These are phyloP conservation scores for Micronycteris hirsuta DNA, from an alignment of 2,113 vertebrate genomes.

Conservation along the genomic window DNA sequence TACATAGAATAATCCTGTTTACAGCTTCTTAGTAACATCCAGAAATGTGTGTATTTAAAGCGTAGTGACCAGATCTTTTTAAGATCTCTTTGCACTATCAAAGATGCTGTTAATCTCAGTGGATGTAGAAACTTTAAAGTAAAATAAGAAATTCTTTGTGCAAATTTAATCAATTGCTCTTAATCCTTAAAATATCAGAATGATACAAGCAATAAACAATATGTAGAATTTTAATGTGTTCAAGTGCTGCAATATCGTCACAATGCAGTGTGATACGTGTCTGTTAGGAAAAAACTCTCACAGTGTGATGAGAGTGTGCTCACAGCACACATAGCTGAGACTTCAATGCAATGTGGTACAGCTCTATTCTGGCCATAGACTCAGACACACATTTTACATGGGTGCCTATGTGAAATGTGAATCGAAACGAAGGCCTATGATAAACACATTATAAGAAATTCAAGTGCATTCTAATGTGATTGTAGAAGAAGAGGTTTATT, in stretches of 20 bases:
- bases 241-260: neutral
- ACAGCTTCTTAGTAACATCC: neutral
- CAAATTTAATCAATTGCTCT: neutral
- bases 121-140: neutral
- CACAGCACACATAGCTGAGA: neutral
- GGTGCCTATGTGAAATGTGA: neutral
- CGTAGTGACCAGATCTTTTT: neutral
- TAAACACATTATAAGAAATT: neutral
- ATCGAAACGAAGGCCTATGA: neutral
- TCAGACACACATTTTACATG: neutral
- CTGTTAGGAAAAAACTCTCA: neutral
- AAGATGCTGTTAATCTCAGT: neutral
- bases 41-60: neutral
- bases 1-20: neutral
- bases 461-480: neutral
- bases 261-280: neutral
- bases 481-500: neutral
- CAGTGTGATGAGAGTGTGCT: neutral
- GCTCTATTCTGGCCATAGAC: neutral
- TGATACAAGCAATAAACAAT: neutral
- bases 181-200: neutral
- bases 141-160: neutral
- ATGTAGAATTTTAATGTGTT: neutral
- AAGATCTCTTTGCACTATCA: neutral
- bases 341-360: neutral